Evolutionary conservation across 2,113 vertebrate species (phyloP), one percentile per base, ranked within the genome.

Genomic region (Meriones unguiculatus): DNA sequence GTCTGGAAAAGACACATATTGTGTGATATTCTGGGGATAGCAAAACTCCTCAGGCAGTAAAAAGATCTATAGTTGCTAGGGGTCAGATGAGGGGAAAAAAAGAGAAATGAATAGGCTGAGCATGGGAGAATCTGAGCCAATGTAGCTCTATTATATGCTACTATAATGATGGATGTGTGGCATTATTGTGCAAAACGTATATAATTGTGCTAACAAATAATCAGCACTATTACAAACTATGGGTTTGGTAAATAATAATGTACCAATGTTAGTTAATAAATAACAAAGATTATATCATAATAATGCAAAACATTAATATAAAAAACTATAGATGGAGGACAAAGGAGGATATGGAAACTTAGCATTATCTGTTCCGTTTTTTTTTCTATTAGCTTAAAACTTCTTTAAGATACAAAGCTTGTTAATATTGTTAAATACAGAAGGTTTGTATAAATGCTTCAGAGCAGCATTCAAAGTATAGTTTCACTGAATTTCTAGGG

Each of bases 401-500:
- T 85, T 20, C 30, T n/a, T 3, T 87, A 64, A 92, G 30, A 93
- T 78, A 87, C 75, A 69, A 80, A 93, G 46, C 5, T 3, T 89
- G 73, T 52, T 24, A 75, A 32, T 52, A 91, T 15, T 28, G 64
- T 84, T 52, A 30, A 73, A 12, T 73, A 7, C 25, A 18, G 69
- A 67, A 93, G 11, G 10, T n/a, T 78, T 81, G 67, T 46, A 15
- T 18, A 89, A 77, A 78, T 87, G 14, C 64, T 73, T 89, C 54
- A 62, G 25, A 20, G 3, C 0, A 86, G n/a, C 24, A 52, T 6
- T 12, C 46, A 65, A 3, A 75, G 70, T 46, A 64, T 7, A 77
- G n/a, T 91, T 89, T 94, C 41, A 41, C 50, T 88, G 25, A 89
- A 50, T 50, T 95, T 87, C 25, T 90, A 41, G n/a, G 25, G 35